Conservation (phyloP, 2,797 vertebrate species). For the Syngnathus rostellatus region DNA sequence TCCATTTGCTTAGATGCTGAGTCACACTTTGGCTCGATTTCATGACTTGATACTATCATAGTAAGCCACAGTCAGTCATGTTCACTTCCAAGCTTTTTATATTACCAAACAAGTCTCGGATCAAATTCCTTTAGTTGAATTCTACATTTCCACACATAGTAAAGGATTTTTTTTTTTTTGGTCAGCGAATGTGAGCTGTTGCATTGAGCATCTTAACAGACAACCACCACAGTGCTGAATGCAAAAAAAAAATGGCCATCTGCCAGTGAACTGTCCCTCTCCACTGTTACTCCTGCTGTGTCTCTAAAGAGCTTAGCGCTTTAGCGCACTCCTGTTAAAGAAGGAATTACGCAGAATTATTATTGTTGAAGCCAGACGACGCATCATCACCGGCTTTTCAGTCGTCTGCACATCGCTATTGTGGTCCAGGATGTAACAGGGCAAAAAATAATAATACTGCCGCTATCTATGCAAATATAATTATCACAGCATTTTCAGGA, state of each 20-base stretch:
- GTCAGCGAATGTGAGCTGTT: conserved; percentile 17
- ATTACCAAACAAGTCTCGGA: conserved; percentile 23
- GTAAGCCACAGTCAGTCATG: conserved; percentile 26
- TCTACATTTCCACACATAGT: not conserved
- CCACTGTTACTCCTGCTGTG: conserved; percentile 21
- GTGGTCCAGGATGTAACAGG: not conserved
- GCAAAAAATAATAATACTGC: not conserved
- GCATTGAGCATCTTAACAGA: conserved; percentile 45
- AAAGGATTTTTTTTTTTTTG: not conserved
- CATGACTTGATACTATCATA: conserved; percentile 29
- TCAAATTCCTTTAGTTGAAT: not conserved
- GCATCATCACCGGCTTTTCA: conserved; percentile 21
- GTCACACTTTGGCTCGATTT: conserved; percentile 43
- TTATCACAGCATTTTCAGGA: too few relatives aligned
- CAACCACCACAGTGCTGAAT: conserved; percentile 18
- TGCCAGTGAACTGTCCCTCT: conserved; percentile 35
- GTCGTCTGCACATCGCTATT: not conserved
- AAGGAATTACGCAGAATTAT: conserved; percentile 34
- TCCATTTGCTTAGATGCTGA: conserved; percentile 34
- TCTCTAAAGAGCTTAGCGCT: conserved; percentile 39
- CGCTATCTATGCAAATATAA: too few relatives aligned
- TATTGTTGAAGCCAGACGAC: conserved; percentile 38
- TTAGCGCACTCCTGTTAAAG: conserved; percentile 16
- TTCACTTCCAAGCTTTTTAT: conserved; percentile 10
- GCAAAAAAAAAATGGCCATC: conserved; percentile 37